Base-by-base conservation (phyloP, 2,888 invertebrate species). In the Dendrolimus pini region DNA sequence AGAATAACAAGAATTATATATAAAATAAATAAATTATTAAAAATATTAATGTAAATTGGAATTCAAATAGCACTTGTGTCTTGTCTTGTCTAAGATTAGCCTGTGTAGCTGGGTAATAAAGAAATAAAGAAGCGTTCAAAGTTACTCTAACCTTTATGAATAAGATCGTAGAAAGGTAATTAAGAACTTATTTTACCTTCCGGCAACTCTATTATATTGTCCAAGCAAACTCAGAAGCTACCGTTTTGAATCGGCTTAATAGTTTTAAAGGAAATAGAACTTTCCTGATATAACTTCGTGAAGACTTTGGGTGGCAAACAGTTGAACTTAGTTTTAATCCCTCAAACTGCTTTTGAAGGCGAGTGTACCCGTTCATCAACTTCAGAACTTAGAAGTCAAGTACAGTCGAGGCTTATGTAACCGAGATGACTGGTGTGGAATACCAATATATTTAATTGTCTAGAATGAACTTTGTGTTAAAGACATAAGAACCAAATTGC, bases 371-470 rank as follows among this genome's bases (percentile, higher is more conserved):
- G 85, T 83, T 79, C 77, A 77, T 82, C 82, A 72, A 80, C 79
- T 75, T 47, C 47, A 47, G 47, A 78, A 79, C 71, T 82, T 80
- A 76, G 79, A 77, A 82, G 85, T 88, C 85, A 83, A 85, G 86
- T 82, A 85, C 83, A 82, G 71, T 74, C 74, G 67, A 62, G 64
- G 71, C 75, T 85, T 85, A 82, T 79, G 78, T 81, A 83, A 82
- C 74, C 63, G 65, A 67, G 68, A 69, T 69, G 70, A 67, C 69
- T 18, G 9, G 47, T 12, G 7, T 47, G 8, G 10, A 47, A 12
- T 47, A 47, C 47, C 7, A 47, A 47, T 12, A 47, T 47, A 12
- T 6, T 47, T 2, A 9, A 47, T 12, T 10, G 12, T 12, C 12
- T 47, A 12, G 8, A 47, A 47, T 47, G 47, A 9, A 47, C 47